Percentiles rank a stretch among this genome's conserved stretches.
Conservation (phyloP, 1,140 invertebrate genomes). For the Bacillus rossius region DNA sequence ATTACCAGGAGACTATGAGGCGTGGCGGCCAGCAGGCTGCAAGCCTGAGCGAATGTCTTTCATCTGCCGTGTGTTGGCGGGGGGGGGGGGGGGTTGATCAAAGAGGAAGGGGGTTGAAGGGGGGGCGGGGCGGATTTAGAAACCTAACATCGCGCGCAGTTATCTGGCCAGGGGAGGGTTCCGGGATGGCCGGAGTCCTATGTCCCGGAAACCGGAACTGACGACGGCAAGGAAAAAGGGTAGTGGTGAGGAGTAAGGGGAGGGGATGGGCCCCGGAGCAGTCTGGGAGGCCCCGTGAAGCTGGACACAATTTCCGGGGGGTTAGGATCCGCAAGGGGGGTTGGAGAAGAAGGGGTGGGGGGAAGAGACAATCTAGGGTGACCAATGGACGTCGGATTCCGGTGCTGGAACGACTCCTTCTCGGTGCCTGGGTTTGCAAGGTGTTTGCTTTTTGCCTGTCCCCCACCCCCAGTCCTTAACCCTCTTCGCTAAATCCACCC, state of each 20-base stretch:
- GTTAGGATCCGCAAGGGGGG: neutral
- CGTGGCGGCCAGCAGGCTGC: too few species aligned
- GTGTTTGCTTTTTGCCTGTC: neutral
- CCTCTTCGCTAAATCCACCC: too few species aligned
- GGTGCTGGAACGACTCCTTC: slow-evolving; percentile 1
- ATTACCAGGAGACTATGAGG: too few species aligned
- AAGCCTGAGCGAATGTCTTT: too few species aligned
- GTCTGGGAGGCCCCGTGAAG: neutral
- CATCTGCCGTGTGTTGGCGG: too few species aligned
- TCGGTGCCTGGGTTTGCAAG: too few species aligned
- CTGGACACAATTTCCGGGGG: slow-evolving; percentile 17
- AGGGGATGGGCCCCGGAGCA: neutral
- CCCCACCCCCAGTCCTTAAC: neutral
- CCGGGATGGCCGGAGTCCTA: neutral
- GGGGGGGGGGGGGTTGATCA: too few species aligned
- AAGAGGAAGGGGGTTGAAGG: too few species aligned
- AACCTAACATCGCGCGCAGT: too few species aligned
- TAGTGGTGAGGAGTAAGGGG: neutral
- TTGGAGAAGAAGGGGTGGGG: neutral
- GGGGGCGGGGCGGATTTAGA: too few species aligned
- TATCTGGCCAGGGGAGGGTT: too few species aligned
- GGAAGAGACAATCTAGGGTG: slow-evolving; percentile 5
- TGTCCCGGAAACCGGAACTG: slow-evolving; percentile 15
- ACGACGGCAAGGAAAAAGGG: slow-evolving; percentile 4
- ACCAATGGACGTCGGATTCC: slow-evolving; percentile 14